A percentile compares a stretch with the other conserved stretches of the same genome.
These are phyloP conservation scores for Neodontobutis hainanensis DNA, from an alignment of 2,113 vertebrate species.

Conservation along the genomic window DNA sequence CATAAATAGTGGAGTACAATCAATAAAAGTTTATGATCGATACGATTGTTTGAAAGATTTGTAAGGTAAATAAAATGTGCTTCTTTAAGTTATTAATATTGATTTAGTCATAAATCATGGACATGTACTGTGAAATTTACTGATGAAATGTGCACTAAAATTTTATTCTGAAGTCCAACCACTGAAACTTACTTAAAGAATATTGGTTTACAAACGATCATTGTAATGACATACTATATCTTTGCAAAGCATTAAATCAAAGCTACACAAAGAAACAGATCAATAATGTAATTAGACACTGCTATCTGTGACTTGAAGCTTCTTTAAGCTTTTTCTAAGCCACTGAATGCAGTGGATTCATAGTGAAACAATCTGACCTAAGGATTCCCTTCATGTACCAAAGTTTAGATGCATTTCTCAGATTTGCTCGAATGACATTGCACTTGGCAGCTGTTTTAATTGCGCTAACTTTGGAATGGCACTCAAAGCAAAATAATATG, in stretches of 20 bases:
- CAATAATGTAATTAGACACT: constrained; percentile 34
- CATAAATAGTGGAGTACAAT: constrained; percentile 3
- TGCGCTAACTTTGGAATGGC: too few relatives aligned
- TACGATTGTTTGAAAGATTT: background rate
- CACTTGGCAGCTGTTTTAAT: background rate
- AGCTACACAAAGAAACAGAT: constrained; percentile 16
- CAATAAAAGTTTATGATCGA: constrained; percentile 17
- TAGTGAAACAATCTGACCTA: constrained; percentile 4
- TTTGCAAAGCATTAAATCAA: background rate
- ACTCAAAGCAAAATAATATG: too few relatives aligned
- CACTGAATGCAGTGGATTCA: background rate
- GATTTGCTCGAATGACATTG: background rate
- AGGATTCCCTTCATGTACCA: background rate
- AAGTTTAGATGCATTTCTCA: background rate
- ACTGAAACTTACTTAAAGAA: background rate
- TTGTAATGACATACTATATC: background rate
- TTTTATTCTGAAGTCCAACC: background rate
- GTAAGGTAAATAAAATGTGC: constrained; percentile 13
- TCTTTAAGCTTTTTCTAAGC: constrained; percentile 18
- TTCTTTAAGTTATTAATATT: background rate
- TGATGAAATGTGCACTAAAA: background rate
- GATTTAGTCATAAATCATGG: constrained; percentile 6
- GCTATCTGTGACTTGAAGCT: constrained; percentile 27
- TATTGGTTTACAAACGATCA: background rate
- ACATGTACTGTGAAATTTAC: background rate